Evolutionary conservation across 2,113 vertebrate genomes (phyloP).

Genomic region (Trogon surrucura): DNA sequence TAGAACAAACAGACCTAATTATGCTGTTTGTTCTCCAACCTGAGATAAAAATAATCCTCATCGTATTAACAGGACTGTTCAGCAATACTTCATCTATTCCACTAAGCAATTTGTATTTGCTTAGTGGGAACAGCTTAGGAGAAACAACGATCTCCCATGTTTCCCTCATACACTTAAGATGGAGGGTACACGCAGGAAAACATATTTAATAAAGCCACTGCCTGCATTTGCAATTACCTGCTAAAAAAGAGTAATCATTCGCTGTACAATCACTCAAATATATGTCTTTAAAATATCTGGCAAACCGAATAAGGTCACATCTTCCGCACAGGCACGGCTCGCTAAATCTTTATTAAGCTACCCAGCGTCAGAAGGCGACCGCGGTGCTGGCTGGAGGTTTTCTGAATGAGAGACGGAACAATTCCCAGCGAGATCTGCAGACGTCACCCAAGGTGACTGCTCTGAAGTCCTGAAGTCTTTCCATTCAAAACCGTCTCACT

Average conservation of each 20-base stretch:
- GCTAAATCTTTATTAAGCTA: not conserved
- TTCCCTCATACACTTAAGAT: not conserved
- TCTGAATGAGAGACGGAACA: not conserved
- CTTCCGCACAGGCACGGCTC: not conserved
- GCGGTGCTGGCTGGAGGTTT: not conserved
- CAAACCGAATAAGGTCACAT: not conserved
- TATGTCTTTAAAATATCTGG: not conserved
- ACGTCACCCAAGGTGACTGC: not conserved
- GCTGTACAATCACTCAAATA: not conserved
- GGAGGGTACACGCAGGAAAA: not conserved
- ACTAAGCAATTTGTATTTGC: not conserved
- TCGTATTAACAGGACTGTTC: not conserved
- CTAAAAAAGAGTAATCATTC: not conserved
- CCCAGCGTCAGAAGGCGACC: not conserved
- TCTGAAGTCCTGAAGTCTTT: not conserved
- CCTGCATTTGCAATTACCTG: not conserved
- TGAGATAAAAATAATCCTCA: slow-evolving; percentile 30
- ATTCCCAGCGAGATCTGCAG: not conserved
- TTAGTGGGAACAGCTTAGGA: not conserved
- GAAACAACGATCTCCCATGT: not conserved
- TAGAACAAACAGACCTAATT: slow-evolving; percentile 29
- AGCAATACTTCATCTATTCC: not conserved
- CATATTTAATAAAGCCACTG: not conserved
- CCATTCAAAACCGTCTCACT: not conserved
- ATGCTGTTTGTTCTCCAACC: slow-evolving; percentile 9